Base-by-base conservation (phyloP, 64 coral and sea anemone genomes). In the Montipora capricornis region DNA sequence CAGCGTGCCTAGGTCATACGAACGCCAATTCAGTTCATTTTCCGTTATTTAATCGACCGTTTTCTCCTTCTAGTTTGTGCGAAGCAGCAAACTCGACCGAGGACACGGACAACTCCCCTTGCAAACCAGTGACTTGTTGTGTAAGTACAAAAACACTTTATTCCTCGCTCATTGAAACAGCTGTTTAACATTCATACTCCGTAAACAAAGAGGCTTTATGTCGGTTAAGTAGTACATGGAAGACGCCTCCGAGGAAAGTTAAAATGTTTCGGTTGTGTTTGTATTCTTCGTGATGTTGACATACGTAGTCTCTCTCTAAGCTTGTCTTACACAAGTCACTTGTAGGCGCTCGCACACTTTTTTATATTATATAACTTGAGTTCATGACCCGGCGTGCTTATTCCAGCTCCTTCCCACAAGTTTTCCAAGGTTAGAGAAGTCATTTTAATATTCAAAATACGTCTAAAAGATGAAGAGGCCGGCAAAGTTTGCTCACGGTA, bases 171-270 rank as follows among this genome's bases (percentile, higher is more conserved):
- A 86, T 86, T 86, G 64, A 86, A 86, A 86, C 82, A 20, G n/a
- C 82, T 86, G 66, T 71, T 86, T 86, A 86, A 86, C 70, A 86
- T 86, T 86, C 82, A 86, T 78, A 46, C 82, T 51, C 68, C 71
- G 82, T 86, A 86, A 86, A 86, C 82, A 86, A 86, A 86, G 82
- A 86, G 47, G 82, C 66, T 71, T 86, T 86, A 86, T 86, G 29
- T 71, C 3, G 20, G 62, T 44, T 71, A 86, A 86, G 62, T 73
- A 14, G 82, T 71, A 16, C 44, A 71, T 20, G 68, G 45, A 73
- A 86, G 37, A 70, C 64, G 66, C 17, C 17, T 13, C 15, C 64
- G 82, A 62, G 9, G 53, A 57, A 19, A 50, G 11, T 3, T 50
- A 83, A 86, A 69, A 8, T 12, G 24, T 61, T 61, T 44, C 66